Base-by-base conservation (phyloP, 2,797 vertebrate species). In the Falco berigora region DNA sequence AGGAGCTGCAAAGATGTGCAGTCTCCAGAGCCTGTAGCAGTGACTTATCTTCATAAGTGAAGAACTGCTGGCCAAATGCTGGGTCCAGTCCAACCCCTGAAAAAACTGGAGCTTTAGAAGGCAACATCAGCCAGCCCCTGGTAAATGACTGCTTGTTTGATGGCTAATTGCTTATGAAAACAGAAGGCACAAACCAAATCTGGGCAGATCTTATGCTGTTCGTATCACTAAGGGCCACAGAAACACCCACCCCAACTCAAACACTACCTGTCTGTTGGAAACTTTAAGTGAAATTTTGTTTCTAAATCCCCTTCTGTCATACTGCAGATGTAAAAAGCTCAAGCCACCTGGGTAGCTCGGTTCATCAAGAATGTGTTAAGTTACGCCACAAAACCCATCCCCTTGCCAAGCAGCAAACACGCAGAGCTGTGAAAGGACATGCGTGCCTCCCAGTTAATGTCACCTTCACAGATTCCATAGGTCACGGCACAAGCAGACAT, bases 381-480 rank as follows among this genome's bases (percentile, higher is more conserved):
- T 67, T 83, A 52, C 1, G 0, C 72, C 90, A 92, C 75, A 78
- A 87, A 79, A 59, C 2, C 36, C 66, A 71, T 73, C 24, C 73
- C 58, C 34, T 91, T 85, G 56, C 77, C 84, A 85, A 89, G 92
- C 53, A 88, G 94, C 84, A 85, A 59, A 75, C 84, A 87, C 4
- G 0, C 61, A 50, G 73, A 89, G 77, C 69, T 10, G 62, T 61
- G 67, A 95, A 96, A 94, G 94, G 82, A 91, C 91, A 62, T 6
- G 42, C 0, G 6, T 93, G 81, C 92, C 90, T 95, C 76, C 73
- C 78, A 83, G 93, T 84, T 97, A 94, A 95, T 94, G 95, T 94
- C 93, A 96, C 89, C 94, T 96, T 95, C 92, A 90, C 92, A 94
- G 91, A 67, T 95, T 79, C 92, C 73, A 74, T 19, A 88, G 89